Percentiles rank a stretch among this genome's conserved stretches.
These are phyloP conservation scores for Archivesica marissinica DNA, from an alignment of 1,140 invertebrate genomes.

Conservation along the genomic window DNA sequence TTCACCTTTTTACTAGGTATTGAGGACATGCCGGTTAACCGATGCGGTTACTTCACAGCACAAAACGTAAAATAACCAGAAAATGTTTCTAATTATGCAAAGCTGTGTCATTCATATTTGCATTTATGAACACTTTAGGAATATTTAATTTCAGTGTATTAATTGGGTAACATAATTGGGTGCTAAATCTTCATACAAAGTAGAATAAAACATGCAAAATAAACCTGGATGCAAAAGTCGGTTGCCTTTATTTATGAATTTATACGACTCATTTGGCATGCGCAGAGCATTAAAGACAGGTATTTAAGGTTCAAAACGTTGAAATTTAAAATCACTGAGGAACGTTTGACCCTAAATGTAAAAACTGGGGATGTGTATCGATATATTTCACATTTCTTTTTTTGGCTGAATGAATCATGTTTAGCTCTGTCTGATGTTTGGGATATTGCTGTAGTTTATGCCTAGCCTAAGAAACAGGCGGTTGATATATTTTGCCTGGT, in stretches of 20 bases:
- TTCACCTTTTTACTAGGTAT: constrained; percentile 46
- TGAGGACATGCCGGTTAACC: neutral
- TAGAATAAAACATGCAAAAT: constrained; percentile 24
- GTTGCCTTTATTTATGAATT: neutral
- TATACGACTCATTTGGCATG: too few relatives aligned
- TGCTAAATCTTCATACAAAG: constrained; percentile 14
- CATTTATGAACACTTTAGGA: neutral
- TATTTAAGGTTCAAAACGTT: too few relatives aligned
- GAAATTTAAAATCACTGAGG: too few relatives aligned
- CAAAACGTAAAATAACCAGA: neutral
- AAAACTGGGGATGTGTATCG: too few relatives aligned
- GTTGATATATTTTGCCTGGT: too few relatives aligned
- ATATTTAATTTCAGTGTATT: constrained; percentile 13
- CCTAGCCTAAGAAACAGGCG: too few relatives aligned
- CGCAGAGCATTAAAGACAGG: too few relatives aligned
- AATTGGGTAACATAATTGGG: neutral
- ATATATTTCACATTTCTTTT: too few relatives aligned
- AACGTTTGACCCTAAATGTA: too few relatives aligned
- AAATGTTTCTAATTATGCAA: constrained; percentile 17
- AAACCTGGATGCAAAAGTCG: neutral
- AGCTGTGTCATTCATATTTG: neutral
- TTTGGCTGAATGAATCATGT: too few relatives aligned
- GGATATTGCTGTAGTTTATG: too few relatives aligned
- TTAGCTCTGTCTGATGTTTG: too few relatives aligned
- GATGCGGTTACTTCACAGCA: neutral